Percentiles rank a stretch among this genome's conserved stretches.
Evolutionary conservation across 2,113 vertebrate species (phyloP).

Genomic region (Chaetodon trifascialis): DNA sequence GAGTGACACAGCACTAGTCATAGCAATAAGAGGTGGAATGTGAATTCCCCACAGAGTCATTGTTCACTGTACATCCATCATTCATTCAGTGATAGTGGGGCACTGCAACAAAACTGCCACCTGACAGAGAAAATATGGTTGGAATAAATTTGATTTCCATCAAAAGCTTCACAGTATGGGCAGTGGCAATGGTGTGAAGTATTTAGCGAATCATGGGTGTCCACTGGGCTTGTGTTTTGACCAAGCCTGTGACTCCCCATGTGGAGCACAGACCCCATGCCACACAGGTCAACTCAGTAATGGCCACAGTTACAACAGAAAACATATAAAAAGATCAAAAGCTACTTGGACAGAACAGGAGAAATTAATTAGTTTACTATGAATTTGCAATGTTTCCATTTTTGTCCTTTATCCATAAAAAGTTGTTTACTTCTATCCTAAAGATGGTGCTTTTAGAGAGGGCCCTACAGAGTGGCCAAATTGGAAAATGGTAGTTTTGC

Average conservation of each 20-base stretch:
- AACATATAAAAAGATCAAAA: conserved; percentile 31
- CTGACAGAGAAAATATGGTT: conserved; percentile 15
- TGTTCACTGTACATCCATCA: conserved; percentile 23
- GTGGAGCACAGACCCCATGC: neutral
- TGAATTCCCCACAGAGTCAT: conserved; percentile 14
- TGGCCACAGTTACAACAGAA: conserved; percentile 16
- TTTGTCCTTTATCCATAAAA: neutral
- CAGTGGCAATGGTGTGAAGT: neutral
- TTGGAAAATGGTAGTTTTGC: neutral
- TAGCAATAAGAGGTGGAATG: conserved; percentile 9
- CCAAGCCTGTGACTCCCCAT: conserved; percentile 4
- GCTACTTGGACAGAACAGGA: conserved; percentile 11
- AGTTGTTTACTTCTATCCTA: neutral
- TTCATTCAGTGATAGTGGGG: conserved; percentile 11
- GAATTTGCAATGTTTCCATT: neutral
- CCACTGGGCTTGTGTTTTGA: conserved; percentile 5
- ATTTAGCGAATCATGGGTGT: conserved; percentile 20
- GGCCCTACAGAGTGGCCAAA: too few species aligned
- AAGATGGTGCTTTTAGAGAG: neutral
- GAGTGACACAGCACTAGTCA: conserved; percentile 21
- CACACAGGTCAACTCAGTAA: conserved; percentile 26
- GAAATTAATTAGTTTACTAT: conserved; percentile 28
- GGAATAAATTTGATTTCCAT: conserved; percentile 22
- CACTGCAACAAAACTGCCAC: conserved; percentile 4
- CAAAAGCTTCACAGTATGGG: neutral